Base-by-base conservation (phyloP, 2,888 invertebrate genomes). In the Agrilus mali region DNA sequence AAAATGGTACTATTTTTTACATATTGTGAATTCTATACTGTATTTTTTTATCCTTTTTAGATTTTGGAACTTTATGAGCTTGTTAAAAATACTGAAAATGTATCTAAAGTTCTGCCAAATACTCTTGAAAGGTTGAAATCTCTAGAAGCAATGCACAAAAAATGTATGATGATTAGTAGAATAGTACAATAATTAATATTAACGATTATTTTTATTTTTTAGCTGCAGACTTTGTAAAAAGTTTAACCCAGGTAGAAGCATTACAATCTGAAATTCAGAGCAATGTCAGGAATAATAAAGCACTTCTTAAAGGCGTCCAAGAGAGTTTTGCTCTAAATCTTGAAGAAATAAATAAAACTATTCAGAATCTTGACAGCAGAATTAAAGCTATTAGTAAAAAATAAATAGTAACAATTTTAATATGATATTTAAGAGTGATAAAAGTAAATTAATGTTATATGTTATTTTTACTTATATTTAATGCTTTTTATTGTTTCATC, bases 151-250 rank as follows among this genome's bases (percentile, higher is more conserved):
- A 69, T 96, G 6, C 95, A 96, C 60, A 84, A 85, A 64, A 89
- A 92, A 78, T 93, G 93, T 90, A 66, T 63, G 48, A 43, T 41
- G 17, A 32, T 15, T 20, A 41, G 33, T 8, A 38, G 36, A 27
- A 41, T 8, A 20, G 1, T n/a, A 31, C 36, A 32, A 13, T 12
- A 33, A 16, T 37, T 4, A 14, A 1, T 6, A 12, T 35, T 32
- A 6, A 35, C 33, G 34, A 31, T 36, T 43, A 12, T 42, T 22
- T 44, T 41, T 44, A 41, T 7, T 37, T 69, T 69, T n/a, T 67
- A 92, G 93, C 92, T 45, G 80, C 85, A 52, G 86, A 90, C 64
- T 90, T 92, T 60, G 81, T 82, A 40, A 87, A 85, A 66, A 84
- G 89, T 0, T 68, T 94, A 39, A 78, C 82, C 0, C 88, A 90